Conservation (phyloP, 2,797 vertebrate species). For the Rhynchotus rufescens region DNA sequence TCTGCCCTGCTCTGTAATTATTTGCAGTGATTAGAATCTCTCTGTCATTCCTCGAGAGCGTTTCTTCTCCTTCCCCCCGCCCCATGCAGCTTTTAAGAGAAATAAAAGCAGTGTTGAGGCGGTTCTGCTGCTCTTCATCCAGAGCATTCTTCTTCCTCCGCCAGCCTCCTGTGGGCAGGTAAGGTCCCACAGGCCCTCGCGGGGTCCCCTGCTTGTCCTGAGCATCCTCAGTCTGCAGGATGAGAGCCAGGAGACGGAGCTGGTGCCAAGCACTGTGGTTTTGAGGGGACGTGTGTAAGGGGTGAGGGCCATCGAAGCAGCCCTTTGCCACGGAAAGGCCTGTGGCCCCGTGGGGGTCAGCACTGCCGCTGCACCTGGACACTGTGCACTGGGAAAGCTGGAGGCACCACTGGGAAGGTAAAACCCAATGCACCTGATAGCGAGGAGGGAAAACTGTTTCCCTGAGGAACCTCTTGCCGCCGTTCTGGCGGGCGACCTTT, state of each 20-base stretch:
- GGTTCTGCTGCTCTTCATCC: background rate
- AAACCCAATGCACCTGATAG: background rate
- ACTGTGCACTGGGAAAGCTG: background rate
- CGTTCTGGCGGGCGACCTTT: background rate
- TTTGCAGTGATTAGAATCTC: accelerated
- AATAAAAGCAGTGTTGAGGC: background rate
- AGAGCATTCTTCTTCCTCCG: background rate
- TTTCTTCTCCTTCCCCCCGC: background rate
- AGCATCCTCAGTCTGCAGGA: background rate
- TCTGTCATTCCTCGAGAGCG: background rate
- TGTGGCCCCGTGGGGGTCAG: background rate
- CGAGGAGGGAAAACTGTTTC: background rate
- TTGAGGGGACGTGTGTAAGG: background rate
- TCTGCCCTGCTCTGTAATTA: background rate
- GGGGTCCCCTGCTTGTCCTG: too few species aligned
- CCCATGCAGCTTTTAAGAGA: background rate
- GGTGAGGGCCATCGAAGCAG: background rate
- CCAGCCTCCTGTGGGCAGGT: background rate
- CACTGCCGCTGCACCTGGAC: accelerated
- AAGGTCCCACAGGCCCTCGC: background rate
- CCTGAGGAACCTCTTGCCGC: background rate
- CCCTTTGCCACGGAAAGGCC: background rate
- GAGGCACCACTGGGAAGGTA: background rate
- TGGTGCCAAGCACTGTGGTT: background rate
- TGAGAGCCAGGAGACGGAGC: accelerated